A percentile compares a stretch with the other conserved stretches of the same genome.
phyloP scores from a whole-genome alignment of 2,113 vertebrate species.

The Sylvia atricapilla region DNA sequence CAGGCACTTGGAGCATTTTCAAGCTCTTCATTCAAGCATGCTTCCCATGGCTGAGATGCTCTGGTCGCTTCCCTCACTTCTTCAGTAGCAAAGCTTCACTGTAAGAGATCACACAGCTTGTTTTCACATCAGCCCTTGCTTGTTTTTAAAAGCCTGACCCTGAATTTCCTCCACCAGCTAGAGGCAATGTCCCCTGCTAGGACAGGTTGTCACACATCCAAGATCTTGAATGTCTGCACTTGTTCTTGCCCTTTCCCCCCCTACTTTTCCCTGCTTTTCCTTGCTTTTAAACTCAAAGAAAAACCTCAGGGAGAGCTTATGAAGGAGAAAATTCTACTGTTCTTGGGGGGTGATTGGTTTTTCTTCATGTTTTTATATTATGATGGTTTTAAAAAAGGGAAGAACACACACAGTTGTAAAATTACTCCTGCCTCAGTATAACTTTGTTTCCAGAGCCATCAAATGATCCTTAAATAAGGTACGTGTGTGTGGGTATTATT shows the following conservation, averaged over 20 bases:
- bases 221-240: background rate
- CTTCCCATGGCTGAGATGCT: background rate
- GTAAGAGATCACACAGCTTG: background rate
- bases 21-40: background rate
- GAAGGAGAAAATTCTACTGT: background rate
- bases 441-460: background rate
- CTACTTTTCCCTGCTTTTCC: background rate
- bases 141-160: slow-evolving; percentile 46
- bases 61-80: fast-evolving
- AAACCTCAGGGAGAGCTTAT: background rate
- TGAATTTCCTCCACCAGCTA: background rate
- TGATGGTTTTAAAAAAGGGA: background rate
- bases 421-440: background rate
- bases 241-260: background rate
- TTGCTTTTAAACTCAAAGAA: background rate
- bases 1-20: background rate
- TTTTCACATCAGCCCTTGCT: background rate
- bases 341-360: background rate
- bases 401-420: background rate
- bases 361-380: background rate
- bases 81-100: background rate
- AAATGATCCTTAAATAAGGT: background rate
- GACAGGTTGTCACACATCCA: background rate
- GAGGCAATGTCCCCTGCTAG: background rate
- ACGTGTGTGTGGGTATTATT: background rate